Evolutionary conservation across 2,797 vertebrate species (phyloP), one percentile per base, ranked within the genome.

Genomic region (Cetoscarus ocellatus): DNA sequence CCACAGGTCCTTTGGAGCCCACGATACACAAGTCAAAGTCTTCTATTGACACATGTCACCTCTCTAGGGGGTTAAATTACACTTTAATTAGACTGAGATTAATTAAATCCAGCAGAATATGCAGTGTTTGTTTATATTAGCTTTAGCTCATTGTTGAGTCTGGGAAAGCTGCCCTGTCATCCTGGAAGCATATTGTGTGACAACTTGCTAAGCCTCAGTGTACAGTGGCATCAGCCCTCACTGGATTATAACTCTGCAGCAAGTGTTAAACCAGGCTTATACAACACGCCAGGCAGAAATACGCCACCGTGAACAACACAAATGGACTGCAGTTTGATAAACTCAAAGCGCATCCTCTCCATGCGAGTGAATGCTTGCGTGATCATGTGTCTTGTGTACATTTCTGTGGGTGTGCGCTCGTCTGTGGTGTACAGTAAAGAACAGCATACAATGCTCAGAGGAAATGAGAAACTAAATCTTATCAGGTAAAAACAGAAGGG

Each of bases 151-250:
- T 15, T 27, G 62, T 42, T 55, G 48, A 64, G 48, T 68, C 60
- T 67, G 13, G 49, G 71, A 54, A 79, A 75, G 64, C 19, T 70
- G 68, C 62, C 53, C 70, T 72, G 75, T 71, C 67, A 78, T 84
- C 64, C 77, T 58, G 53, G 71, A 61, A 66, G 79, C 55, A 66
- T 77, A 66, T 67, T 68, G 44, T 62, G 71, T 71, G 67, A 75
- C 76, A 82, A 78, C 54, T 51, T 83, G 72, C 70, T 79, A 80
- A 83, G 62, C 59, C 65, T 52, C 36, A 42, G 64, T 65, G 54
- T 72, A 83, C 66, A 74, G 82, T 70, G 70, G 68, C 78, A 73
- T 57, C 67, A 74, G 83, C 88, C 79, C 80, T 83, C 35, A 27
- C n/a, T 83, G 79, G 75, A 81, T 83, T 70, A 79, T 50, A 73